Evolutionary conservation across 2,797 vertebrate genomes (phyloP).

Genomic region (Sebastes cheni): DNA sequence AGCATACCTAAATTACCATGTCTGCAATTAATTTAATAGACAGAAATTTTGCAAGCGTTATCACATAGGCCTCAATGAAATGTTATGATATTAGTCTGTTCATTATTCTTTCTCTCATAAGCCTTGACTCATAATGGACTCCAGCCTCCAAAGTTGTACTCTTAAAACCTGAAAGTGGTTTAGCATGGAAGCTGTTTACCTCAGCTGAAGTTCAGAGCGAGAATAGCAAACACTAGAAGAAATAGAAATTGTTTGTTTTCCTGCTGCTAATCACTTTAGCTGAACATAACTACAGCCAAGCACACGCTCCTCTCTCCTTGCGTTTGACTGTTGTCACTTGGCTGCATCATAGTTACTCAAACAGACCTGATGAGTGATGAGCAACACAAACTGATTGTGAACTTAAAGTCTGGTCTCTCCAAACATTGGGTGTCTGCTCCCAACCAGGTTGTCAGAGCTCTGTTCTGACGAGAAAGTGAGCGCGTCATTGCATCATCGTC

Average conservation of each 20-base stretch:
- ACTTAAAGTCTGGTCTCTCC: not conserved
- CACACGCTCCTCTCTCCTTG: not conserved
- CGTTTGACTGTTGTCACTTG: not conserved
- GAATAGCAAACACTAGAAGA: not conserved
- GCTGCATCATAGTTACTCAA: slow-evolving; percentile 1
- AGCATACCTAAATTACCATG: not conserved
- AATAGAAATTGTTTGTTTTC: not conserved
- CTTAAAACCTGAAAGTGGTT: not conserved
- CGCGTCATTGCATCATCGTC: slow-evolving; percentile 9
- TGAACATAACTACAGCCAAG: not conserved
- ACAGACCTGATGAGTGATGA: not conserved
- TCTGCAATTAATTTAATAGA: not conserved
- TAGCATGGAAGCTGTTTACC: not conserved
- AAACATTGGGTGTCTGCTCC: not conserved
- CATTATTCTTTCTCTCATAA: not conserved
- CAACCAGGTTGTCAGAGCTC: not conserved
- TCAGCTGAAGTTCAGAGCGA: not conserved
- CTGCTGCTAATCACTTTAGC: not conserved
- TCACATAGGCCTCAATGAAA: not conserved
- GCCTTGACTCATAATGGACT: not conserved
- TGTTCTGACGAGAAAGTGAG: not conserved
- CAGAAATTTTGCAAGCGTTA: not conserved
- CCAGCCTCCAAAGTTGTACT: not conserved
- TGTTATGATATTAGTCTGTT: not conserved
- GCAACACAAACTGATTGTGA: not conserved